Evolutionary conservation across 2,888 invertebrate genomes (phyloP).

Genomic region (Onthophagus sagittarius): DNA sequence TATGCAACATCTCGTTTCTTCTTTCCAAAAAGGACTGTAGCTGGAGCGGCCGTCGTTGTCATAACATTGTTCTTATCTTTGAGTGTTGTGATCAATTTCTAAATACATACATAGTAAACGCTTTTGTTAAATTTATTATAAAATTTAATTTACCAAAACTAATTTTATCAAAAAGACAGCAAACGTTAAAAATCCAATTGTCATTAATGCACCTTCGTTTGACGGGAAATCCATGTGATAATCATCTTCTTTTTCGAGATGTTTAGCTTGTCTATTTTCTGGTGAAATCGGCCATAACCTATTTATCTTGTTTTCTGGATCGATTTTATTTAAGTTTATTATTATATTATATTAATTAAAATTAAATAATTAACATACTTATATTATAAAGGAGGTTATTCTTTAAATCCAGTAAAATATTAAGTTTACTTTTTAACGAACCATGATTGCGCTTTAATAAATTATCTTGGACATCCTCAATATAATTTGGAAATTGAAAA

Average conservation of each 20-base stretch:
- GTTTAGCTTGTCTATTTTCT: conserved; percentile 31
- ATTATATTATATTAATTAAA: neutral
- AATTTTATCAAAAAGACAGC: conserved; percentile 81
- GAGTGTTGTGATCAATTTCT: conserved; percentile 57
- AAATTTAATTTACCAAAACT: conserved; percentile 76
- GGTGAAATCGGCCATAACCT: conserved; percentile 29
- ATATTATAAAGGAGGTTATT: conserved; percentile 61
- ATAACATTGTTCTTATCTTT: conserved; percentile 40
- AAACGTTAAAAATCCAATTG: conserved; percentile 80
- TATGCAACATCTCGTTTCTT: conserved; percentile 31
- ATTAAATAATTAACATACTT: conserved; percentile 51
- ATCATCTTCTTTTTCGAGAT: conserved; percentile 35
- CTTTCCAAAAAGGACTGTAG: conserved; percentile 33
- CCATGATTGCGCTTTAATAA: conserved; percentile 46
- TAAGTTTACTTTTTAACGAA: conserved; percentile 52
- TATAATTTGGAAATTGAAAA: conserved; percentile 30
- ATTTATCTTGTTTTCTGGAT: conserved; percentile 34
- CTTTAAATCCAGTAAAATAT: conserved; percentile 56
- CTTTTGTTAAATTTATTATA: conserved; percentile 30
- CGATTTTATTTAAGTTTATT: neutral
- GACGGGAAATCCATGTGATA: conserved; percentile 73
- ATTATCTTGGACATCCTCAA: conserved; percentile 40
- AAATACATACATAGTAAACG: conserved; percentile 49
- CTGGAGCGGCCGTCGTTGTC: conserved; percentile 49
- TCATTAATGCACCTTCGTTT: conserved; percentile 75